Conservation (phyloP, 2,888 invertebrate species). For the Agrochola circellaris region DNA sequence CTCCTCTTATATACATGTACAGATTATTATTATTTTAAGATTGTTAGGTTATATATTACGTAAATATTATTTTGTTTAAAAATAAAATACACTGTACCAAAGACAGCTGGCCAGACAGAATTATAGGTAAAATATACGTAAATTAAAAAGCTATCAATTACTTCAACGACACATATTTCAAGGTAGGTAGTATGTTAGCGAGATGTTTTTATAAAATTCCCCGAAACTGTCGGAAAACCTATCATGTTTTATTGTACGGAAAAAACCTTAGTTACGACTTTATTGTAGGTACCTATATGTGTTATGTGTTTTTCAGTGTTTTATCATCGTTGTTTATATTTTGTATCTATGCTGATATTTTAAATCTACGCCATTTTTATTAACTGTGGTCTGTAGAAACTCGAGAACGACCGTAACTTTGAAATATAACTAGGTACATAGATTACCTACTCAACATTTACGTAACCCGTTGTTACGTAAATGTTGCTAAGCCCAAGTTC, state of each 20-base stretch:
- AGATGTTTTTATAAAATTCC: not conserved
- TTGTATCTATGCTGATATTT: conserved; percentile 4
- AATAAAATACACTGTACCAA: not conserved
- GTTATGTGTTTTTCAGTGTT: conserved; percentile 18
- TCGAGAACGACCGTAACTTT: not conserved
- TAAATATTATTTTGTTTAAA: not conserved
- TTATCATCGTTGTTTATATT: conserved; percentile 34
- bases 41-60: not conserved
- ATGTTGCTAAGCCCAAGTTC: too few species aligned
- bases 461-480: not conserved
- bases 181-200: conserved; percentile 22
- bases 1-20: not conserved
- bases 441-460: not conserved
- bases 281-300: conserved; percentile 8
- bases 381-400: conserved; percentile 11
- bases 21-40: not conserved
- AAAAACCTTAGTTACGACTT: conserved; percentile 14
- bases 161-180: conserved; percentile 8
- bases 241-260: conserved; percentile 21
- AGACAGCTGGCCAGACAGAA: not conserved
- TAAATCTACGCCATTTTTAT: not conserved
- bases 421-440: not conserved
- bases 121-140: not conserved
- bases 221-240: not conserved
- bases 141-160: not conserved